Evolutionary conservation across 2,113 vertebrate genomes (phyloP).

Genomic region (Numenius arquata): DNA sequence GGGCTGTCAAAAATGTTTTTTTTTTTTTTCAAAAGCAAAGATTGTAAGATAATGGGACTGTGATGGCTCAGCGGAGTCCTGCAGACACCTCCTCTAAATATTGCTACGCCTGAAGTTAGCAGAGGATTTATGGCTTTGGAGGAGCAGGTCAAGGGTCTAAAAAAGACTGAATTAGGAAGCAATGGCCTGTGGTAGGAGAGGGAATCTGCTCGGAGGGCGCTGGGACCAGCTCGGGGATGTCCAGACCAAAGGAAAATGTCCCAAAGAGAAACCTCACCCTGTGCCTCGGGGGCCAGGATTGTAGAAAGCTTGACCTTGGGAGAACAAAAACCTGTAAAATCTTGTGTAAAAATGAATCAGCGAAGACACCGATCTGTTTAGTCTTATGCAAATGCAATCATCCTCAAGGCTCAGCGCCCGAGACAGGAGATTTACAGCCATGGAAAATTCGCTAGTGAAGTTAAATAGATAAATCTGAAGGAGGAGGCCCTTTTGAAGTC

Average conservation of each 20-base stretch:
- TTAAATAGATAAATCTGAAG: not conserved
- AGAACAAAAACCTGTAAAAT: not conserved
- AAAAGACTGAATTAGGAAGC: slow-evolving; percentile 22
- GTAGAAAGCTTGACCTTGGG: not conserved
- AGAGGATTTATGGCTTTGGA: slow-evolving; percentile 52
- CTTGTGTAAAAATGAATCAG: not conserved
- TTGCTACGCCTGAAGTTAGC: not conserved
- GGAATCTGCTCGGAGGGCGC: not conserved
- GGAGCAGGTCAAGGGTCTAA: not conserved
- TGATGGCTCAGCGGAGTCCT: not conserved
- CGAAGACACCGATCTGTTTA: not conserved
- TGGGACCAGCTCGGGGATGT: not conserved
- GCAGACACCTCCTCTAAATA: slow-evolving; percentile 53
- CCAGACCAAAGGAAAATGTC: not conserved
- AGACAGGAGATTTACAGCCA: not conserved
- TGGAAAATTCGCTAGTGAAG: not conserved
- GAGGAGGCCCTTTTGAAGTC: not conserved
- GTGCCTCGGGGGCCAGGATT: not conserved
- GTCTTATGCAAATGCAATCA: slow-evolving; percentile 1
- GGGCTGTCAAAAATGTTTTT: not conserved
- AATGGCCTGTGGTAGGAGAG: not conserved
- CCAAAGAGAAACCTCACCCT: not conserved
- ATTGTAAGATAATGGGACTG: slow-evolving; percentile 33
- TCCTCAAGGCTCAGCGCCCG: not conserved
- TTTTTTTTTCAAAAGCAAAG: not conserved